These are phyloP conservation scores for Okamejei kenojei DNA, from an alignment of 2,797 vertebrate species.

Conservation along the genomic window DNA sequence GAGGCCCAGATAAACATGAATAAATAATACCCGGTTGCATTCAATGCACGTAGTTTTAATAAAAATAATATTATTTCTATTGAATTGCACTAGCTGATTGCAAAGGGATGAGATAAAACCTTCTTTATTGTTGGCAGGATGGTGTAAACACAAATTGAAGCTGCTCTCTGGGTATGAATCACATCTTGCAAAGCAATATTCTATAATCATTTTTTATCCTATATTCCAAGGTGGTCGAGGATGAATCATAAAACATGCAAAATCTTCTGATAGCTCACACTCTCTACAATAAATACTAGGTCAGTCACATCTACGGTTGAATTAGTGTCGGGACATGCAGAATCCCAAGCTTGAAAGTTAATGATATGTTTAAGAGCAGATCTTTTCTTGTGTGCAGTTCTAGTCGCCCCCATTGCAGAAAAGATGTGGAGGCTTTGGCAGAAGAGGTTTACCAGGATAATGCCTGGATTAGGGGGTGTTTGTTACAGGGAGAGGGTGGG, in stretches of 20 bases:
- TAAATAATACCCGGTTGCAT: not conserved
- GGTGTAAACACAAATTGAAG: slow-evolving; percentile 6
- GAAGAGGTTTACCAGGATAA: too few relatives aligned
- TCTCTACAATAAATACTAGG: not conserved
- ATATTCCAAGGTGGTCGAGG: not conserved
- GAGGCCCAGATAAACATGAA: not conserved
- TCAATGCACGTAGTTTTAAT: not conserved
- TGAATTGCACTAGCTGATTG: not conserved
- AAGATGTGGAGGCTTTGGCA: too few relatives aligned
- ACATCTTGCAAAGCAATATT: slow-evolving; percentile 7
- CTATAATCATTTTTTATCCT: slow-evolving; percentile 1
- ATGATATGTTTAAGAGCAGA: not conserved
- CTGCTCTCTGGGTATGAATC: not conserved
- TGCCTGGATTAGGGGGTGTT: too few relatives aligned
- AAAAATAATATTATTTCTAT: not conserved
- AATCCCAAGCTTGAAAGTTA: not conserved
- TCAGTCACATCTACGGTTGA: not conserved
- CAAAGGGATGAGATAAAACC: slow-evolving; percentile 19
- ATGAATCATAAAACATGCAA: not conserved
- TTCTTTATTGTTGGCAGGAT: not conserved
- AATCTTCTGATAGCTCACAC: not conserved
- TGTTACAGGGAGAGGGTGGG: too few relatives aligned
- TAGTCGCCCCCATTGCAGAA: too few relatives aligned
- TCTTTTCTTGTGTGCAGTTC: too few relatives aligned
- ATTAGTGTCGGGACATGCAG: not conserved